Conservation (phyloP, 2,113 vertebrate species). For the Sebastes schlegelii region DNA sequence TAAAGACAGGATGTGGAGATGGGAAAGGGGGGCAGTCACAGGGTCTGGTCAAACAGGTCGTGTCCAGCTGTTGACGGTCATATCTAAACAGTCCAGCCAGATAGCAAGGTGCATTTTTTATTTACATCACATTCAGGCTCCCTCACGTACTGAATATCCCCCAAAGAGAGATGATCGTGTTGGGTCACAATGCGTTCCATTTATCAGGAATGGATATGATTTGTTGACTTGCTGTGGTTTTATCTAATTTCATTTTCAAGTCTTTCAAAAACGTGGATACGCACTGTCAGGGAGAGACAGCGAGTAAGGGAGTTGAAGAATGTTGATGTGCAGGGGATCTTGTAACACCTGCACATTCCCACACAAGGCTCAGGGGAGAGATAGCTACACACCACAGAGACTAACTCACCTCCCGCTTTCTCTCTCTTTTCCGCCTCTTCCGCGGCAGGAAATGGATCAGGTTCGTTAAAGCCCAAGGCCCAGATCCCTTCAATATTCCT, state of each 20-base stretch:
- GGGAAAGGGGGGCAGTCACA: slow-evolving; percentile 5
- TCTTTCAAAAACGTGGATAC: slow-evolving; percentile 37
- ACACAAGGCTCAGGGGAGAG: slow-evolving; percentile 61
- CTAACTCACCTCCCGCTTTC: slow-evolving; percentile 47
- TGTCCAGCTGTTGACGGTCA: slow-evolving; percentile 53
- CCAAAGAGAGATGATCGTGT: slow-evolving; percentile 33
- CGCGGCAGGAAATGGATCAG: slow-evolving; percentile 60
- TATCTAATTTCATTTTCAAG: slow-evolving; percentile 52
- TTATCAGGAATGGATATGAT: slow-evolving; percentile 44
- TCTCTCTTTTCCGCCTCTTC: slow-evolving; percentile 2
- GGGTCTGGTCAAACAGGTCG: slow-evolving; percentile 60
- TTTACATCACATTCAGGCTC: slow-evolving; percentile 45
- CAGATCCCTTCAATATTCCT: slow-evolving; percentile 61
- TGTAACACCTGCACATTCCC: slow-evolving; percentile 63
- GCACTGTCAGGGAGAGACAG: slow-evolving; percentile 21
- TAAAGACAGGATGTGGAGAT: slow-evolving; percentile 71
- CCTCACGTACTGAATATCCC: slow-evolving; percentile 18
- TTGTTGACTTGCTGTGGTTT: slow-evolving; percentile 43
- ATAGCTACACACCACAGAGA: slow-evolving; percentile 57
- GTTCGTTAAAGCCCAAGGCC: slow-evolving; percentile 55
- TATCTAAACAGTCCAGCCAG: slow-evolving; percentile 51
- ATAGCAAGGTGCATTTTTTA: slow-evolving; percentile 37
- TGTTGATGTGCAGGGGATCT: slow-evolving; percentile 45
- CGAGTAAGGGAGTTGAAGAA: slow-evolving; percentile 24
- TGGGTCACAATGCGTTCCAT: slow-evolving; percentile 36